Base-by-base conservation (phyloP, 1,140 invertebrate species). In the Temnothorax nylanderi region DNA sequence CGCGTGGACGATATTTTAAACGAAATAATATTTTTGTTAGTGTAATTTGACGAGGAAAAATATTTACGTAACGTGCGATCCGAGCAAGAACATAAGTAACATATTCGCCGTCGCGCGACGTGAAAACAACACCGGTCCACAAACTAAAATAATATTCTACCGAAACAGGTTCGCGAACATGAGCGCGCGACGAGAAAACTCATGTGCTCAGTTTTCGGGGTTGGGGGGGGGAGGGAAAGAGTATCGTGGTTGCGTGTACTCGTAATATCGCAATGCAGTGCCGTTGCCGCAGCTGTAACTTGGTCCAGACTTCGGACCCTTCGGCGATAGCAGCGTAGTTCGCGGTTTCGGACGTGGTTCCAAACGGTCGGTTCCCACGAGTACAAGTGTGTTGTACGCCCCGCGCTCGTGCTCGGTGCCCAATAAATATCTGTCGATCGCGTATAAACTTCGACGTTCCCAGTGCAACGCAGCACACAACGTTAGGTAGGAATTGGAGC, bases 391-490 rank as follows among this genome's bases (percentile, higher is more conserved):
- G 34, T 32, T 74, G 54, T 75, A 60, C 26, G 47, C 13, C 8
- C 13, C 41, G 11, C 62, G 44, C 44, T 34, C 60, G 65, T 67
- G 41, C 69, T 58, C 69, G 41, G 26, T 84, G 69, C 21, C 80
- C 80, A 60, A 84, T 74, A 84, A 84, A 84, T 84, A 84, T 74
- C 80, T 74, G 80, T 84, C 80, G 80, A 84, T 84, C 80, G 69
- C 18, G 54, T 60, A 74, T 84, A 84, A 84, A 84, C 80, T 84
- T 84, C 5, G 56, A 62, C 69, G 18, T 60, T 84, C 69, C 44
- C 80, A 32, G 21, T 58, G 78, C 78, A 81, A 47, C 78, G 49
- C 18, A 72, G 65, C 51, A 44, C 67, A 47, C 41, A 21, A 47
- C 41, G 80, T 67, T 80, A 81, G 77, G 34, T 74, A 75, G 80